Base-by-base conservation (phyloP, 2,888 invertebrate species). In the Cepaea hortensis region DNA sequence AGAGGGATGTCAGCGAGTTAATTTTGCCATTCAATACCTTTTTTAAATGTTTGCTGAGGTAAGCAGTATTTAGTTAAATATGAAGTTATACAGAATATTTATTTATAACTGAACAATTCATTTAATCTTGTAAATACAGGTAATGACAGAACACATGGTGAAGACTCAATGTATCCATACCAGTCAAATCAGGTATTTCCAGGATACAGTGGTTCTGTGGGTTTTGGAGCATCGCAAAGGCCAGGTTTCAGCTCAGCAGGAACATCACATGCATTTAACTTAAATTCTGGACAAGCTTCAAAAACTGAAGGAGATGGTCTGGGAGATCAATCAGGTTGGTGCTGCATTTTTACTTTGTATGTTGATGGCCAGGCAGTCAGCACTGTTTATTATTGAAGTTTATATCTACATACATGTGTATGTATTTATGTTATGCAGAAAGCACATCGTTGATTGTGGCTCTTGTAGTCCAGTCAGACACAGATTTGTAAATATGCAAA, bases 291-390 rank as follows among this genome's bases (percentile, higher is more conserved):
- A 11, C 70, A 81, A 62, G 50, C 65, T 35, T 81, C 86, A 9
- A 77, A 83, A 68, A 76, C 77, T 46, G 61, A 20, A 11, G 82
- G 72, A 35, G 86, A 83, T 55, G 50, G 23, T 23, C n/a, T 79
- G 70, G 81, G 70, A 61, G 86, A 86, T 79, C 86, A 77, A 75
- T 86, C 86, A 86, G 86, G 86, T 86, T 80, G 81, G 86, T 83
- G 48, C 48, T 70, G 4, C 18, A 81, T 81, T 81, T 68, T 46
- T 18, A 11, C 35, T 6, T 46, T 48, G 7, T 70, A 68, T 7
- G 15, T 68, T 81, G 79, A 70, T 70, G 70, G 11, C 62, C n/a
- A 62, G 35, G 15, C 62, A 79, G 79, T 79, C 62, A 79, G 79
- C 79, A 79, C 35, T 18, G 5, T 62, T 62, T 35, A 1, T 62